phyloP scores from a whole-genome alignment of 2,113 vertebrate genomes.

The Chionis minor region DNA sequence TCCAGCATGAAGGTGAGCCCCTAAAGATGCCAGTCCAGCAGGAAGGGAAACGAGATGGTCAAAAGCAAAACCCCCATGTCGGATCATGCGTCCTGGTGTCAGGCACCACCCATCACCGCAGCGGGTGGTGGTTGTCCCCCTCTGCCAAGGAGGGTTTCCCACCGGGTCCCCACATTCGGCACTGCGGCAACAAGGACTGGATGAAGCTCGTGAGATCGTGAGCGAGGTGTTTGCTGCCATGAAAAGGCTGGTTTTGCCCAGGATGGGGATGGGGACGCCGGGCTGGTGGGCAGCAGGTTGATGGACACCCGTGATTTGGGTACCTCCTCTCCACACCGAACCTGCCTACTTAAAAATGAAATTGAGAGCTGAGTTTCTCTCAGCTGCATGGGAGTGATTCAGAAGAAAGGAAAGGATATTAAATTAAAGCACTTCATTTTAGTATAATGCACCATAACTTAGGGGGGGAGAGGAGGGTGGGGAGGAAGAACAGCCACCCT shows the following conservation, averaged over 20 bases:
- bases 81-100: fast-evolving
- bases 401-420: background rate
- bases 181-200: background rate
- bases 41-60: background rate
- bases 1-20: background rate
- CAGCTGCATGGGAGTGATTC: background rate
- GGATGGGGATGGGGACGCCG: fast-evolving
- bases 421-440: slow-evolving; percentile 38
- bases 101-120: background rate
- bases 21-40: fast-evolving
- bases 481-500: background rate
- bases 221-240: fast-evolving
- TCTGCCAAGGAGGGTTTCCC: background rate
- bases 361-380: background rate
- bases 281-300: background rate
- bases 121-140: background rate
- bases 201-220: background rate
- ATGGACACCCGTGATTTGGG: background rate
- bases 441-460: background rate
- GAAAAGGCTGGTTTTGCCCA: background rate
- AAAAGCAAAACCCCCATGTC: background rate
- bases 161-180: background rate
- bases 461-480: too few species aligned
- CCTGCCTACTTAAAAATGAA: background rate
- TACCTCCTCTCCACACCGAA: background rate